Evolutionary conservation across 2,797 vertebrate genomes (phyloP).

Genomic region (Channa striata): DNA sequence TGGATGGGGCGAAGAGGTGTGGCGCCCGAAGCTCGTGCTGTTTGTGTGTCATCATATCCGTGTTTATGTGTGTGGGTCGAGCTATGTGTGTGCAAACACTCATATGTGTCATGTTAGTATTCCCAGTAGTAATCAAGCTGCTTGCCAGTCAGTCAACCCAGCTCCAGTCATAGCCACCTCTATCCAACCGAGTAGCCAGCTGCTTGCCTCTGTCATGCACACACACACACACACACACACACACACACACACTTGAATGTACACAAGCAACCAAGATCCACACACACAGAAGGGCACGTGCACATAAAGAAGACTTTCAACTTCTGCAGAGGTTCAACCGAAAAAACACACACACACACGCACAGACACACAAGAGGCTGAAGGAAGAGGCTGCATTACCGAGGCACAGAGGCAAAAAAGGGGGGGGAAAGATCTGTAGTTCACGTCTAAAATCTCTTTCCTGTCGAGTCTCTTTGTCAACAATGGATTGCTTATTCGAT

Average conservation of each 20-base stretch:
- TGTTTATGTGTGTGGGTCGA: background rate
- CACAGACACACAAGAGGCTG: slow-evolving; percentile 12
- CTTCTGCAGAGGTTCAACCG: slow-evolving; percentile 29
- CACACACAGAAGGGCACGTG: slow-evolving; percentile 4
- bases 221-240: too few species aligned
- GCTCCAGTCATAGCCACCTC: slow-evolving; percentile 71
- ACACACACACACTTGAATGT: slow-evolving; percentile 12
- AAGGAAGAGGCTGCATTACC: slow-evolving; percentile 15
- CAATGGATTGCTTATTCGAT: slow-evolving; percentile 71
- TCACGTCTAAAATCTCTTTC: slow-evolving; percentile 55
- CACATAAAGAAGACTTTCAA: slow-evolving; percentile 50
- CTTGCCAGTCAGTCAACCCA: slow-evolving; percentile 74
- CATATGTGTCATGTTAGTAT: slow-evolving; percentile 69
- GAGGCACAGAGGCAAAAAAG: slow-evolving; percentile 4
- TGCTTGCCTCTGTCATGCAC: slow-evolving; percentile 48
- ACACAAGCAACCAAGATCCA: background rate
- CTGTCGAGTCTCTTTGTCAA: slow-evolving; percentile 62
- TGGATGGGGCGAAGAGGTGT: slow-evolving; percentile 44
- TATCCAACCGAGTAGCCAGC: slow-evolving; percentile 75
- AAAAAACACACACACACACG: slow-evolving; percentile 18
- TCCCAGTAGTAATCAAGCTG: slow-evolving; percentile 71
- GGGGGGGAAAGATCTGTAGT: slow-evolving; percentile 33
- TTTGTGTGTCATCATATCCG: slow-evolving; percentile 25
- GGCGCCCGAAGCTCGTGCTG: slow-evolving; percentile 18
- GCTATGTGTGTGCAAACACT: slow-evolving; percentile 9